phyloP scores from a whole-genome alignment of 2,797 vertebrate species.

The Gymnopithys bicolor region DNA sequence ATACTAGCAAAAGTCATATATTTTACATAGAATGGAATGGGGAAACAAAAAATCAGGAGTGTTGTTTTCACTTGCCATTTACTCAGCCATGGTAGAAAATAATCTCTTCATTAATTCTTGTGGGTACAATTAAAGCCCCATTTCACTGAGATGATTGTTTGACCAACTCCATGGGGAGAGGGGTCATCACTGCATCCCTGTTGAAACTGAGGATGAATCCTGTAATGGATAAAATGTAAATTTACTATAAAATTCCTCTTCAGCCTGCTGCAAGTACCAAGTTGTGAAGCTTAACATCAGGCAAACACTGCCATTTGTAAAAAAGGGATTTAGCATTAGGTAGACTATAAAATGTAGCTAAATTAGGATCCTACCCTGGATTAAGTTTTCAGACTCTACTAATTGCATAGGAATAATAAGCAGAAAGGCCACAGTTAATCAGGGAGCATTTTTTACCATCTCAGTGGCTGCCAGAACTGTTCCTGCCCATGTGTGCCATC shows the following conservation, averaged over 20 bases:
- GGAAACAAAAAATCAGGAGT: background rate
- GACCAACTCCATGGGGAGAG: background rate
- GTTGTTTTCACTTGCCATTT: slow-evolving; percentile 20
- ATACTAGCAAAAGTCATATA: background rate
- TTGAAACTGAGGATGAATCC: background rate
- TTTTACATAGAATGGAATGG: background rate
- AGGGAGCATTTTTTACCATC: background rate
- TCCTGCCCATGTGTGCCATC: background rate
- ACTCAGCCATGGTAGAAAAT: background rate
- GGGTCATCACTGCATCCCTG: background rate
- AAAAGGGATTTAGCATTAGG: background rate
- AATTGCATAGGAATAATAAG: background rate
- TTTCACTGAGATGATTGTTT: slow-evolving; percentile 35
- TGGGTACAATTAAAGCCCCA: slow-evolving; percentile 23
- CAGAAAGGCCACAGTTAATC: background rate
- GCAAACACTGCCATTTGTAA: background rate
- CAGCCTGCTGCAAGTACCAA: background rate
- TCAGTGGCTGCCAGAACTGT: background rate
- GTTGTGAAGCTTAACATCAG: background rate
- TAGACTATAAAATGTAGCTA: background rate
- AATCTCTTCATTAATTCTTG: slow-evolving; percentile 41
- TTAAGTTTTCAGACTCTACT: background rate
- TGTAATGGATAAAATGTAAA: slow-evolving; percentile 1
- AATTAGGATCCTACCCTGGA: background rate
- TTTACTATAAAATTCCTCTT: background rate